Base-by-base conservation (phyloP, 2,888 invertebrate species). In the Chrysolina americana region DNA sequence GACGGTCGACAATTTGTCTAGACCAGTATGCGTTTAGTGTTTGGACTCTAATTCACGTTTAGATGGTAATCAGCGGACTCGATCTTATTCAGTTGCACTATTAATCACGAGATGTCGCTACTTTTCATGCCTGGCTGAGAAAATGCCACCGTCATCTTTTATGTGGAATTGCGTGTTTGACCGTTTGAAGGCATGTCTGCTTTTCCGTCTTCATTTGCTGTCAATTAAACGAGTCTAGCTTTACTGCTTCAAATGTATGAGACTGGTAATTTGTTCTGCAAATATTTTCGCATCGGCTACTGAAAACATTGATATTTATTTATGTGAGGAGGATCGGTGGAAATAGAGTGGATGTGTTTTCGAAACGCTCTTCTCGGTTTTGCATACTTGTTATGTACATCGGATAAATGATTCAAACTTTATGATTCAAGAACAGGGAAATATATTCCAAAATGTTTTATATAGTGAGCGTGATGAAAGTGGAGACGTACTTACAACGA, bases 71-170 rank as follows among this genome's bases (percentile, higher is more conserved):
- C 78, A 75, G 68, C 69, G 66, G 66, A 69, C 68, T 65, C 74
- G 76, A 79, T 78, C 78, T 79, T 76, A 79, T 78, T 77, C 70
- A 72, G 72, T 77, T 77, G 74, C 72, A 76, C 79, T 77, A 80
- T 79, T 80, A 80, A 80, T 80, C 81, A 79, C 74, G 48, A 81
- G 79, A 81, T 80, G 80, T 80, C 81, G 81, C 79, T 81, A 80
- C 79, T 77, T 79, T 80, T 81, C 78, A 78, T 78, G 78, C 74
- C 70, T 62, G 74, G 71, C 74, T 70, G 77, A 68, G 73, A 75
- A 80, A 79, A 74, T 76, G 78, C 78, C 78, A 79, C 76, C 71
- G 75, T 78, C 78, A 80, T 80, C 77, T 76, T 73, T 76, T 73
- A 74, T 44, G 73, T 73, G 76, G 74, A 76, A 74, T 78, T 76